Conservation (phyloP, 1,140 invertebrate genomes). For the Zaprionus taronus region DNA sequence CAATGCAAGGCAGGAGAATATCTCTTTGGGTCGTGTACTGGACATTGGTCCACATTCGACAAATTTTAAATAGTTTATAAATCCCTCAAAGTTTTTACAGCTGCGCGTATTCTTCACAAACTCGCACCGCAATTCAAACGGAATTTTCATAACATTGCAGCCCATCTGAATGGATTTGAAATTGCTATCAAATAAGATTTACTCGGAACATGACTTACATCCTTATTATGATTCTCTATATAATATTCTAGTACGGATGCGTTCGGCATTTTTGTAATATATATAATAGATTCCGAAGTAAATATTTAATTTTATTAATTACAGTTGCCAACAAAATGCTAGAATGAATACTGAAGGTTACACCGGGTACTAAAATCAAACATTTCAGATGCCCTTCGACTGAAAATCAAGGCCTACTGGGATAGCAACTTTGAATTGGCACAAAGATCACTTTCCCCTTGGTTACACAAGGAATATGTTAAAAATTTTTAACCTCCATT, state of each 20-base stretch:
- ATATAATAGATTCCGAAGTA: neutral
- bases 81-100: neutral
- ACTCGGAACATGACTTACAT: neutral
- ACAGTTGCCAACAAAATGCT: no score
- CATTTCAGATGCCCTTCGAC: no score
- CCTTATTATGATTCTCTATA: neutral
- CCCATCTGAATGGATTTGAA: neutral
- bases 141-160: conserved; percentile 15
- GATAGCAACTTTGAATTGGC: no score
- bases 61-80: conserved; percentile 2
- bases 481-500: no score
- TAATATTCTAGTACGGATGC: neutral
- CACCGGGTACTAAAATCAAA: no score
- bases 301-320: no score
- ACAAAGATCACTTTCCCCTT: no score
- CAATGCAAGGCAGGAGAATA: neutral
- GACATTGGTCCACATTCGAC: neutral
- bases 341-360: no score
- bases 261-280: neutral
- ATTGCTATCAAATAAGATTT: neutral
- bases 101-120: neutral
- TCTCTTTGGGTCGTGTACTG: neutral
- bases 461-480: no score
- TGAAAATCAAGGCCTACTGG: no score
- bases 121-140: neutral